Evolutionary conservation across 2,113 vertebrate genomes (phyloP).

Genomic region (Tor tambroides): DNA sequence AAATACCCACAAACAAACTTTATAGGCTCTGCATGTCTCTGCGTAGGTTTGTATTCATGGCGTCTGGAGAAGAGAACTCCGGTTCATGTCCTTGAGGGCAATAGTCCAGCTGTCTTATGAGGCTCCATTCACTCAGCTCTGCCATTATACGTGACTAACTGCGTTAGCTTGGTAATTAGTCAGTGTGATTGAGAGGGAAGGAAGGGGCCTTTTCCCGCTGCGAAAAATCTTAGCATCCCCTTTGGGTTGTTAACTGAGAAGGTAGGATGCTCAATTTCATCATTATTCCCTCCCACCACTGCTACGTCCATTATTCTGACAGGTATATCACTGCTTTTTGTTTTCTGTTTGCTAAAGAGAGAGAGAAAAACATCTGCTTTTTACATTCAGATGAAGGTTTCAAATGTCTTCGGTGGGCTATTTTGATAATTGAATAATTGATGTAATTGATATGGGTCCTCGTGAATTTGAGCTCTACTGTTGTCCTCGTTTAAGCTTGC

Average conservation of each 20-base stretch:
- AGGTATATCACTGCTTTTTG: background rate
- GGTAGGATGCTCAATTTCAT: slow-evolving; percentile 14
- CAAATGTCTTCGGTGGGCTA: slow-evolving; percentile 57
- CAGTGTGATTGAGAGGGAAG: slow-evolving; percentile 16
- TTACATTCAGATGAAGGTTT: slow-evolving; percentile 44
- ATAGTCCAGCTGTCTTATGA: slow-evolving; percentile 37
- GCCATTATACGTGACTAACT: slow-evolving; percentile 32
- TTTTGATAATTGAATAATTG: slow-evolving; percentile 60
- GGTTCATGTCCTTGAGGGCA: slow-evolving; percentile 38
- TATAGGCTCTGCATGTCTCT: slow-evolving; percentile 44
- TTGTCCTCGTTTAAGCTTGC: slow-evolving; percentile 42
- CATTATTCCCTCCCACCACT: slow-evolving; percentile 13
- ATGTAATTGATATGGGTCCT: slow-evolving; percentile 62
- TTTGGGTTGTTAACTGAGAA: background rate
- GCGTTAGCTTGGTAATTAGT: background rate
- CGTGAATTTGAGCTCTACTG: slow-evolving; percentile 51
- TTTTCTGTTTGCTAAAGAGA: slow-evolving; percentile 23
- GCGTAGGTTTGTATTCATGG: slow-evolving; percentile 37
- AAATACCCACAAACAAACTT: slow-evolving; percentile 40
- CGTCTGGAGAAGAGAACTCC: slow-evolving; percentile 12
- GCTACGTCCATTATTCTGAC: background rate
- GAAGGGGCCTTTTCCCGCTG: background rate
- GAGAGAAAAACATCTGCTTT: background rate
- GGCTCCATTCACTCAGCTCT: slow-evolving; percentile 18
- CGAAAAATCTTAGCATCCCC: background rate